phyloP scores from a whole-genome alignment of 2,888 invertebrate species.

The Galerucella nymphaeae region DNA sequence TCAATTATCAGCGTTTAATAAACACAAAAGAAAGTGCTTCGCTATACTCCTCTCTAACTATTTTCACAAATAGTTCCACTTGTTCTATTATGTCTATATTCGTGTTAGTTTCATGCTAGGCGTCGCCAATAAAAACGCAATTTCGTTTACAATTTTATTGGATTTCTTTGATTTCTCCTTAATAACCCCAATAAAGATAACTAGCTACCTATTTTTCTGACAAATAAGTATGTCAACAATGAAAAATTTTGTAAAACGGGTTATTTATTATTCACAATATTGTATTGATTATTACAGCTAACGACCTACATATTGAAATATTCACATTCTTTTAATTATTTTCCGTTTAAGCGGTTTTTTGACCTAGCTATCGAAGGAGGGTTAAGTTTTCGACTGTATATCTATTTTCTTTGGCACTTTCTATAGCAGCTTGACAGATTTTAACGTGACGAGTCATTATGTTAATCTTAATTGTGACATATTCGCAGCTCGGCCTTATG shows the following conservation, averaged over 20 bases:
- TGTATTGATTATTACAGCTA: background rate
- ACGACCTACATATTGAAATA: constrained; percentile 7
- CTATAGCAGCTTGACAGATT: too few species aligned
- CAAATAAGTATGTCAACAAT: constrained; percentile 23
- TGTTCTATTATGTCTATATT: constrained; percentile 35
- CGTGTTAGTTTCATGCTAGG: constrained; percentile 22
- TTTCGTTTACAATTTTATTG: constrained; percentile 15
- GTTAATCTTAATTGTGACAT: too few species aligned
- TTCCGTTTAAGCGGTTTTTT: background rate
- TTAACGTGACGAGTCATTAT: too few species aligned
- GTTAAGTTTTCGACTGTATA: too few species aligned
- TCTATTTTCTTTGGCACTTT: too few species aligned
- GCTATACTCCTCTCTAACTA: constrained; percentile 8
- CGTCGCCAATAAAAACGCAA: constrained; percentile 24
- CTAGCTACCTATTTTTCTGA: constrained; percentile 13
- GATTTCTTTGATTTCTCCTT: constrained; percentile 29
- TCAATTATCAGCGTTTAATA: background rate
- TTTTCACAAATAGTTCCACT: constrained; percentile 29
- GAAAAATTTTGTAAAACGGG: constrained; percentile 6
- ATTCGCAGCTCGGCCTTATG: too few species aligned
- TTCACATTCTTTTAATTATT: background rate
- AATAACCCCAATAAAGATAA: constrained; percentile 29
- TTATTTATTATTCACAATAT: constrained; percentile 7
- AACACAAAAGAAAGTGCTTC: constrained; percentile 29
- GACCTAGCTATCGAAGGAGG: background rate